phyloP scores from a whole-genome alignment of 2,797 vertebrate genomes.

The Enteromius treurensis region DNA sequence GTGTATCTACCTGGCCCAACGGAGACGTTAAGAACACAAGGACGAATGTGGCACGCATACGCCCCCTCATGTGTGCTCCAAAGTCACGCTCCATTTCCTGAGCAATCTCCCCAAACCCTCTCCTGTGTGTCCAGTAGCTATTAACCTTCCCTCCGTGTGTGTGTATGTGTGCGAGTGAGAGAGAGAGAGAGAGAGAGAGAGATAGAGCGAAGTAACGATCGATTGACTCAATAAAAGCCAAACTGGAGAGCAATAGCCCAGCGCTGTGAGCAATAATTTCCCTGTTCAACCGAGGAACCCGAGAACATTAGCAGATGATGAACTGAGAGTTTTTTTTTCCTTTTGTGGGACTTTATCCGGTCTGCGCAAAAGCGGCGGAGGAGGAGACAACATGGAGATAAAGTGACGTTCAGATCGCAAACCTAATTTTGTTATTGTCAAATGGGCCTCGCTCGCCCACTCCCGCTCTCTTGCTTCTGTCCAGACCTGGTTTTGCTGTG shows the following conservation, averaged over 20 bases:
- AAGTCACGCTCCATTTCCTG: conserved; percentile 70
- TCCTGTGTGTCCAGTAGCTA: conserved; percentile 65
- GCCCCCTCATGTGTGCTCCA: conserved; percentile 61
- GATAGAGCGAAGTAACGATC: conserved; percentile 67
- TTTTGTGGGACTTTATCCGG: conserved; percentile 54
- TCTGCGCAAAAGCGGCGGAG: conserved; percentile 43
- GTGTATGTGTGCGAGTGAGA: conserved; percentile 56
- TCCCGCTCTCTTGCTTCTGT: conserved; percentile 7
- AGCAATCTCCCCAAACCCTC: conserved; percentile 66
- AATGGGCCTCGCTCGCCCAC: not conserved
- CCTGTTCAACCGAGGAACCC: conserved; percentile 66
- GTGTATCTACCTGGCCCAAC: conserved; percentile 34
- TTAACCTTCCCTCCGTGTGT: conserved; percentile 69
- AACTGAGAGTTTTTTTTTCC: conserved; percentile 56
- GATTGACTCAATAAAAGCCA: conserved; percentile 75
- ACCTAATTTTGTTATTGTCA: conserved; percentile 30
- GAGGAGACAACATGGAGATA: conserved; percentile 14
- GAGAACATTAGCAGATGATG: conserved; percentile 68
- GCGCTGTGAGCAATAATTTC: conserved; percentile 67
- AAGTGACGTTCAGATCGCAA: conserved; percentile 17
- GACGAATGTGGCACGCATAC: conserved; percentile 51
- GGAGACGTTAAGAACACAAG: conserved; percentile 61
- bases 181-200: conserved; percentile 50
- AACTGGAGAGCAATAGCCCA: conserved; percentile 66
- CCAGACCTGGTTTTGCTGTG: conserved; percentile 30